Evolutionary conservation across 2,888 invertebrate species (phyloP), one percentile per base, ranked within the genome.

Genomic region (Erynnis tages): DNA sequence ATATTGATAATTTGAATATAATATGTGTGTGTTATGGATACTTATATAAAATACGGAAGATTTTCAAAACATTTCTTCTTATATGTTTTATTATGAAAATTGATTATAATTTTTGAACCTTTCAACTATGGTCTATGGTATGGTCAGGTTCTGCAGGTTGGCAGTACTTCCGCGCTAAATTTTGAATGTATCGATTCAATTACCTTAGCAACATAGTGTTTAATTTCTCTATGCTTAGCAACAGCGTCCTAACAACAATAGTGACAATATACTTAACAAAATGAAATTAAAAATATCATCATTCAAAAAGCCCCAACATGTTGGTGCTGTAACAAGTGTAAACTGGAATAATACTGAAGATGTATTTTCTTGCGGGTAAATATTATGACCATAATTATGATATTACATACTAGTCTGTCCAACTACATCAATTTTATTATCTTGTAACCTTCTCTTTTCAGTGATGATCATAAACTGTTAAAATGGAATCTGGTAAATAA

Each of bases 331-430:
- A 7, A 94, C 96, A 55, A 97, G 97, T 77, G 94, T 97, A 8
- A 95, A 95, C 61, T 99, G 98, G 98, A 95, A 95, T 76, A 96
- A 94, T 63, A 94, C 96, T 19, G 98, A 98, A 79, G 98, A 98
- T 80, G 94, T 98, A 40, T 96, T 95, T 84, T 97, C 97, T 16
- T 95, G 95, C 67, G 95, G 96, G 97, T 96, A 79, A 80, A 82
- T 29, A 25, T 34, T 32, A 34, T 14, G 14, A 5, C 19, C 19
- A 19, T 14, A 7, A 10, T 10, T n/a, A 19, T 17, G 1, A 44
- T 29, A 14, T 13, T 14, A n/a, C n/a, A n/a, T n/a, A n/a, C n/a
- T n/a, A n/a, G n/a, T n/a, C n/a, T n/a, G n/a, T n/a, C n/a, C n/a
- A n/a, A n/a, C n/a, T n/a, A n/a, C n/a, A n/a, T n/a, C n/a, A n/a